These are phyloP conservation scores for Drosophila multiciliata DNA, from an alignment of 2,888 invertebrate genomes.

Conservation along the genomic window DNA sequence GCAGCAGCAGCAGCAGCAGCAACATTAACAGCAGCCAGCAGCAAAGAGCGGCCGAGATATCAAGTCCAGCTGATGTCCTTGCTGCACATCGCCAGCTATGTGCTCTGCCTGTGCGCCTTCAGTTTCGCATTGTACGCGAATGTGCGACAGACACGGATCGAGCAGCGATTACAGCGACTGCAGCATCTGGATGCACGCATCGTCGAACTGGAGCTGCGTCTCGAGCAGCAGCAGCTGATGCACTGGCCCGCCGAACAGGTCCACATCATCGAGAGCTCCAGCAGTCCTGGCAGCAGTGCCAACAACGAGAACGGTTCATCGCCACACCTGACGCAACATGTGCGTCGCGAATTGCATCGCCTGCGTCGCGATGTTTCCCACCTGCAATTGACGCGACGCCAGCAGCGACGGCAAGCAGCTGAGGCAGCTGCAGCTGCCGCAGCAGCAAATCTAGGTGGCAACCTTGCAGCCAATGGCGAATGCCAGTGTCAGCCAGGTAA, in stretches of 20 bases:
- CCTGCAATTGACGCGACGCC: constrained; percentile 83
- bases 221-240: constrained; percentile 75
- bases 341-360: constrained; percentile 84
- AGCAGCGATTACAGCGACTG: constrained; percentile 82
- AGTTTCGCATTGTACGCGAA: constrained; percentile 84
- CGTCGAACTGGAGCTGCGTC: constrained; percentile 80
- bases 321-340: constrained; percentile 76
- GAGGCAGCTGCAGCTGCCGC: constrained; percentile 72
- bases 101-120: constrained; percentile 84
- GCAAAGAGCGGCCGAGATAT: constrained; percentile 61
- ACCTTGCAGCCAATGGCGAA: constrained; percentile 81
- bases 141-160: constrained; percentile 83
- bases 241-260: constrained; percentile 71
- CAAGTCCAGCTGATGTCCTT: constrained; percentile 76
- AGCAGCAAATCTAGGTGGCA: constrained; percentile 82
- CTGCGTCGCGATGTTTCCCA: constrained; percentile 85
- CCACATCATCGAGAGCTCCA: constrained; percentile 51
- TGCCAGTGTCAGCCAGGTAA: constrained; percentile 91
- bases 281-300: constrained; percentile 14
- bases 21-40: constrained; percentile 37
- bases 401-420: constrained; percentile 82
- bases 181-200: constrained; percentile 84
- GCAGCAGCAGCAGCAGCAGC: constrained; percentile 17
- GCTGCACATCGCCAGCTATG: constrained; percentile 83
- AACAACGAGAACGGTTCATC: constrained; percentile 37